Conservation (phyloP, 2,888 invertebrate species). For the Ommatoiulus sabulosus region DNA sequence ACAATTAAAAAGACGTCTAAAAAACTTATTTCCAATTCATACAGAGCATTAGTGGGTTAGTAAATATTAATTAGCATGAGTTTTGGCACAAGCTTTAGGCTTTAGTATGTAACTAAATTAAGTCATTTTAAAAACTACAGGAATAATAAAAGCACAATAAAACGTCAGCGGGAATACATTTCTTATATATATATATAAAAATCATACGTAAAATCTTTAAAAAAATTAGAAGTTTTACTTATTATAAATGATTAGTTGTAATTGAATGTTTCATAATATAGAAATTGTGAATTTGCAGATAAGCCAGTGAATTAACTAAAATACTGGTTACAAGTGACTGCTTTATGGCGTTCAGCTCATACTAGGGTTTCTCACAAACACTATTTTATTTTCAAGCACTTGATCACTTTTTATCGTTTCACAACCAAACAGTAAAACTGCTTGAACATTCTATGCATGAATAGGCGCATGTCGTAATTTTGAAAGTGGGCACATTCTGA, state of each 20-base stretch:
- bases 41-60: constrained; percentile 27
- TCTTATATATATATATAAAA: constrained; percentile 44
- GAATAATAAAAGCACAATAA: background rate
- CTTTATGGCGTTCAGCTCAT: background rate
- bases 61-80: background rate
- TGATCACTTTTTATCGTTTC: background rate
- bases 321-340: background rate
- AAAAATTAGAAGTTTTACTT: background rate
- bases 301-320: background rate
- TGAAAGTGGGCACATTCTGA: background rate
- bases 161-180: background rate
- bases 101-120: background rate
- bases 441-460: background rate
- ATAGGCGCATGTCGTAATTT: background rate
- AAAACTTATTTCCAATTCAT: background rate
- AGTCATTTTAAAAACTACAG: constrained; percentile 37
- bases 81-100: constrained; percentile 31
- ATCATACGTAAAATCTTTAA: constrained; percentile 38
- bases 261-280: constrained; percentile 4
- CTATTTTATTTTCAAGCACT: background rate
- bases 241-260: background rate
- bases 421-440: background rate
- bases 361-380: background rate
- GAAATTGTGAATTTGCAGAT: background rate
- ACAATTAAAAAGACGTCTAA: constrained; percentile 17